phyloP scores from a whole-genome alignment of 1,140 invertebrate genomes.

The Conus ventricosus region DNA sequence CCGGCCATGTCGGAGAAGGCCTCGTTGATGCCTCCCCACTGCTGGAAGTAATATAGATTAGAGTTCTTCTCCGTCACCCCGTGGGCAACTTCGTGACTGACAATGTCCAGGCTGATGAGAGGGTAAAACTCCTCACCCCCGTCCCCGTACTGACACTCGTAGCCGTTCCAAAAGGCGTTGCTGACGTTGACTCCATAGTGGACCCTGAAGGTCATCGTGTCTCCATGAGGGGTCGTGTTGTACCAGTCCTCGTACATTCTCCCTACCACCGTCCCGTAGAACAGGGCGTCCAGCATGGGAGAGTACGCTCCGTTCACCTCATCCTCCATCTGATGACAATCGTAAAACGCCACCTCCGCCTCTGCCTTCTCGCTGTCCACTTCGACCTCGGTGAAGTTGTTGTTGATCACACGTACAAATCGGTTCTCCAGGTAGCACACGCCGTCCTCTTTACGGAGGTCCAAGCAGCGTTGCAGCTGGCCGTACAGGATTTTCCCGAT shows the following conservation, averaged over 20 bases:
- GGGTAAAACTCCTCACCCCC: slow-evolving; percentile 46
- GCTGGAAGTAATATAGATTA: slow-evolving; percentile 46
- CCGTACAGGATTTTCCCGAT: slow-evolving; percentile 52
- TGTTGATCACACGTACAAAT: slow-evolving; percentile 54
- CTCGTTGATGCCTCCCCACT: slow-evolving; percentile 58
- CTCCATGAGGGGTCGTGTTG: slow-evolving; percentile 20
- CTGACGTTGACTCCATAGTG: slow-evolving; percentile 49
- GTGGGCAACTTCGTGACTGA: slow-evolving; percentile 58
- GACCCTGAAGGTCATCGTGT: slow-evolving; percentile 47
- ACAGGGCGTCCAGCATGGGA: slow-evolving; percentile 52
- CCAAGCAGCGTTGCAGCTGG: slow-evolving; percentile 39
- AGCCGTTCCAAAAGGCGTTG: slow-evolving; percentile 43
- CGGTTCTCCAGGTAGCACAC: slow-evolving; percentile 53
- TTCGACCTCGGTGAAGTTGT: slow-evolving; percentile 34
- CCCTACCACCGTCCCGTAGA: slow-evolving; percentile 38
- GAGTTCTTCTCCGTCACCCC: slow-evolving; percentile 54
- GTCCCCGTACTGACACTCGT: slow-evolving; percentile 47
- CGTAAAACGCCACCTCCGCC: slow-evolving; percentile 8
- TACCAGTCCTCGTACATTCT: slow-evolving; percentile 53
- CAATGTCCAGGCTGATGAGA: slow-evolving; percentile 42
- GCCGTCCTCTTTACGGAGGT: slow-evolving; percentile 22
- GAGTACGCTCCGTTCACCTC: slow-evolving; percentile 52
- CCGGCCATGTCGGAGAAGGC: slow-evolving; percentile 60
- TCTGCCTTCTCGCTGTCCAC: slow-evolving; percentile 7
- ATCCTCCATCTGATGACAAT: slow-evolving; percentile 41